A percentile compares a stretch with the other conserved stretches of the same genome.
Evolutionary conservation across 2,888 invertebrate species (phyloP).

Genomic region (Branchipolynoe longqiensis): DNA sequence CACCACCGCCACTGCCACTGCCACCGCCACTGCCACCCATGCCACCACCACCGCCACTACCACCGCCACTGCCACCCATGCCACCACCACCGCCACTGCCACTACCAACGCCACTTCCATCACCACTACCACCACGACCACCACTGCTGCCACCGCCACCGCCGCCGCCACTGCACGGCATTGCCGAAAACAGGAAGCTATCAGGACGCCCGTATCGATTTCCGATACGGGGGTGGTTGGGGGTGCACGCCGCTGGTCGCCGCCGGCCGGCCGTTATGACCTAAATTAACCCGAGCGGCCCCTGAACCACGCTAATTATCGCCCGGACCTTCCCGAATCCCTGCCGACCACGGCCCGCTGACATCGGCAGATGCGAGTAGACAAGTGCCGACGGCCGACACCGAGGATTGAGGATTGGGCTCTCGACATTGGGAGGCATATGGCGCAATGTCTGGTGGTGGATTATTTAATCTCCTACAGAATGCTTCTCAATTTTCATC

Average conservation of each 20-base stretch:
- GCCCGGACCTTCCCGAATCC: conserved; percentile 5
- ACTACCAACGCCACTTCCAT: background rate
- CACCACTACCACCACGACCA: too few species aligned
- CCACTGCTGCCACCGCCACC: background rate
- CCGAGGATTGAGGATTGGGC: too few species aligned
- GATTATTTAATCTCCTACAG: too few species aligned
- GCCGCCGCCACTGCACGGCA: background rate
- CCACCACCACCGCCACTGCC: background rate
- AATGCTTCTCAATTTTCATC: too few species aligned
- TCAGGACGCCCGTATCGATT: conserved; percentile 45
- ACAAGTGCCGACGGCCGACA: background rate
- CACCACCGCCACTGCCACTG: background rate
- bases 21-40: background rate
- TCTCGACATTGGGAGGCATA: too few species aligned
- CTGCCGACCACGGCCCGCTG: background rate
- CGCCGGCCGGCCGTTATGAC: conserved; percentile 39
- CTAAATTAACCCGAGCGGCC: conserved; percentile 52
- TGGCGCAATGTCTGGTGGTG: too few species aligned
- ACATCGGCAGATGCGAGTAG: background rate
- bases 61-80: background rate
- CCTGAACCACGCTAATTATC: conserved; percentile 43
- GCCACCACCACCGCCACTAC: background rate
- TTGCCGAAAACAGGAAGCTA: conserved; percentile 57
- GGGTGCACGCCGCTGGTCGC: background rate
- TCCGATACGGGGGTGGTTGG: conserved; percentile 25